phyloP scores from a whole-genome alignment of 2,113 vertebrate species.

The Lycocorax pyrrhopterus region DNA sequence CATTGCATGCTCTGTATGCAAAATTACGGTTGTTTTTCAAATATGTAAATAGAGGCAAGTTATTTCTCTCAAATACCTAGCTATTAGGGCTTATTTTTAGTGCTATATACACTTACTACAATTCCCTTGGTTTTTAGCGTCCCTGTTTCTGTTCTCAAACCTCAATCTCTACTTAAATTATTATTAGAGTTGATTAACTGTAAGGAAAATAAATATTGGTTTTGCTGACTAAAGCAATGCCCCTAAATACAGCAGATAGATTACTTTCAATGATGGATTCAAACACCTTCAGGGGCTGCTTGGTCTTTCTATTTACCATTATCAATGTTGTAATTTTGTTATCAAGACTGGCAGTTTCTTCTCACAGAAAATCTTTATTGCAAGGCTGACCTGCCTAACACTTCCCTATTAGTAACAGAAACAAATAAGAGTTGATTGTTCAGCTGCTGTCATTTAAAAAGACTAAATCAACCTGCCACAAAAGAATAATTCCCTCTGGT shows the following conservation, averaged over 20 bases:
- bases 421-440: slow-evolving; percentile 62
- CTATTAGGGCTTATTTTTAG: not conserved
- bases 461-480: slow-evolving; percentile 55
- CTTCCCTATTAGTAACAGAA: slow-evolving; percentile 46
- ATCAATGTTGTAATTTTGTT: not conserved
- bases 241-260: not conserved
- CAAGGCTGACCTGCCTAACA: not conserved
- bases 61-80: not conserved
- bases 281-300: not conserved
- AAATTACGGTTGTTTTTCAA: not conserved
- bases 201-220: not conserved
- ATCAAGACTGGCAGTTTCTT: not conserved
- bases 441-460: slow-evolving; percentile 63
- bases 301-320: not conserved
- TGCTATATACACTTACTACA: not conserved
- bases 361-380: slow-evolving; percentile 9
- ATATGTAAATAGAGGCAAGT: not conserved
- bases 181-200: not conserved
- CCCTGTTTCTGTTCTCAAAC: not conserved
- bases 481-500: slow-evolving; percentile 50
- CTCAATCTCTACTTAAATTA: not conserved
- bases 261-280: not conserved
- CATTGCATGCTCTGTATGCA: not conserved
- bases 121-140: not conserved
- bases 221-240: not conserved